Base-by-base conservation (phyloP, 2,888 invertebrate genomes). In the Stictocephala bisonia region DNA sequence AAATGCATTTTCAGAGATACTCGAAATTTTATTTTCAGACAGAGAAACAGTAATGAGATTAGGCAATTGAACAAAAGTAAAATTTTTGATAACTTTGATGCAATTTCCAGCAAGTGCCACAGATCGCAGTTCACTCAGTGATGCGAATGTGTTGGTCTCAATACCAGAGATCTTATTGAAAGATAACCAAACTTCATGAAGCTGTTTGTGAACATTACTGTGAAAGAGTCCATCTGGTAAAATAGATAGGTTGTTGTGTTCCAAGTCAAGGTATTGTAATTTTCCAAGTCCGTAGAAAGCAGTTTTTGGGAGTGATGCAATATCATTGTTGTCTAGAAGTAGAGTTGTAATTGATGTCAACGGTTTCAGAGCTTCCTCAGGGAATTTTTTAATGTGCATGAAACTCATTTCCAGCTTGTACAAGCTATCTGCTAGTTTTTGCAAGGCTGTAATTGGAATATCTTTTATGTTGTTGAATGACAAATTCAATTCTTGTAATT, bases 401-500 rank as follows among this genome's bases (percentile, higher is more conserved):
- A 94, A 94, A 75, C 95, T 95, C 70, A 95, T 87, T 83, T 96
- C 96, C 41, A 96, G 85, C 74, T 92, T 92, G 83, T 93, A 92
- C 69, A 96, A 85, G 18, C 90, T 90, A 69, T 89, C 88, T 40
- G 91, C 90, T 74, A 95, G 87, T 80, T 93, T 92, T 73, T 88
- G 87, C 82, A 96, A 94, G 20, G 94, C 91, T 81, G 92, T 89
- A 27, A 90, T 89, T 82, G 94, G 93, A 78, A 97, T 89, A 81
- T 91, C 91, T 79, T 91, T 90, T 77, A 97, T 88, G 81, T 93
- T 91, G 84, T 97, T 97, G 84, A 96, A 95, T 82, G 95, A 95
- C 78, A 97, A 85, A 85, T 94, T 94, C 77, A 97, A 89, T 84
- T 96, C 95, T 81, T 92, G 92, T 78, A 97, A 88, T 78, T 92